phyloP scores from a whole-genome alignment of 2,113 vertebrate genomes.

The Hydrolagus affinis region DNA sequence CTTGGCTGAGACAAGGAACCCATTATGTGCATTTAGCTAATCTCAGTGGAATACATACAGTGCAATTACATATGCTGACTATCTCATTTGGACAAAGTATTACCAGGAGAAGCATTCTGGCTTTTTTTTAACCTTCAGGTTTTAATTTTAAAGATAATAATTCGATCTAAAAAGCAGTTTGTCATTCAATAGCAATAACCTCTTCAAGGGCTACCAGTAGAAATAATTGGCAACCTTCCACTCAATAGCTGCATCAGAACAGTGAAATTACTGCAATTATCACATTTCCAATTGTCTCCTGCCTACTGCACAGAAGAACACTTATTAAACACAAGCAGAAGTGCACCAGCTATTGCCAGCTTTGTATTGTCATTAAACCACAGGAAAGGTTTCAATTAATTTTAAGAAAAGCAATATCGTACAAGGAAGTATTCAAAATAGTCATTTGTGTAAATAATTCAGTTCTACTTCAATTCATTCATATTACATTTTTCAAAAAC shows the following conservation, averaged over 20 bases:
- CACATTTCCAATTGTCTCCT: neutral
- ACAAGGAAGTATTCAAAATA: neutral
- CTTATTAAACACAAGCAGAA: neutral
- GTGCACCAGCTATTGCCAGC: neutral
- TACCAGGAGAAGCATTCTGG: neutral
- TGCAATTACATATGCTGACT: neutral
- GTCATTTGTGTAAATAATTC: neutral
- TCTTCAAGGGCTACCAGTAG: neutral
- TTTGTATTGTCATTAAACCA: neutral
- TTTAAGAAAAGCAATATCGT: neutral
- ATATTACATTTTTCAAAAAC: neutral
- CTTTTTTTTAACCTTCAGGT: constrained; percentile 2
- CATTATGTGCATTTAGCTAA: neutral
- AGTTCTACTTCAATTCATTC: neutral
- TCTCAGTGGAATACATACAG: neutral
- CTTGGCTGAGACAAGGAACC: neutral
- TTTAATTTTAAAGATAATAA: neutral
- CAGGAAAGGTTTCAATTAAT: neutral
- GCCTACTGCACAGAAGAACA: neutral
- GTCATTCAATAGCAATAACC: neutral
- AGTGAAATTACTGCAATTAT: neutral
- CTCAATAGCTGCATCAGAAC: neutral
- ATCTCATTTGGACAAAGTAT: neutral
- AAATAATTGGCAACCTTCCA: neutral
- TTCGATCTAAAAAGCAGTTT: neutral